These are phyloP conservation scores for Myanophis thanlyinensis DNA, from an alignment of 2,113 vertebrate species.

Conservation along the genomic window DNA sequence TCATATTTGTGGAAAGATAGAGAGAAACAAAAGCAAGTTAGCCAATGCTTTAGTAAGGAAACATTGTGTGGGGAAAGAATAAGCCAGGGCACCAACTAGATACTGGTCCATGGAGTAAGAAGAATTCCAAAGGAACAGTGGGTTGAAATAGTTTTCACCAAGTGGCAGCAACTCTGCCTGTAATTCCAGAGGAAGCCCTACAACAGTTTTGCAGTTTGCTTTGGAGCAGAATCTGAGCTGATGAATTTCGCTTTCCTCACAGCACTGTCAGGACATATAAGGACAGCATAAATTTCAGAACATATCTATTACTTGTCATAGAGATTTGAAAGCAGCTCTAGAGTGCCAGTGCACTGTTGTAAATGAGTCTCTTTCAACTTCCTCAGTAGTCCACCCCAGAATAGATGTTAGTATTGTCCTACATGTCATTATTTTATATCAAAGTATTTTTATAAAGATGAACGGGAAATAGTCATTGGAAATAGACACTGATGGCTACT, in stretches of 20 bases:
- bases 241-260: background rate
- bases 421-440: background rate
- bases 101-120: background rate
- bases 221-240: background rate
- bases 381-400: background rate
- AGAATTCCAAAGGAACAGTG: background rate
- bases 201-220: background rate
- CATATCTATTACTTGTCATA: background rate
- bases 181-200: background rate
- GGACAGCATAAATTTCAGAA: background rate
- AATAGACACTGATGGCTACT: background rate
- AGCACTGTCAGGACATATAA: background rate
- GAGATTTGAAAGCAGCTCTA: background rate
- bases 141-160: background rate
- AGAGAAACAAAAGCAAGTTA: background rate
- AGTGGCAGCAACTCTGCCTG: background rate
- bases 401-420: background rate
- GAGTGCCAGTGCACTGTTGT: background rate
- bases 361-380: background rate
- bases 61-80: background rate
- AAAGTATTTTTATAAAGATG: background rate
- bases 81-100: too few species aligned
- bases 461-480: background rate
- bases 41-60: background rate
- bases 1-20: background rate